phyloP scores from a whole-genome alignment of 2,888 invertebrate genomes.

The Chouioia cunea region DNA sequence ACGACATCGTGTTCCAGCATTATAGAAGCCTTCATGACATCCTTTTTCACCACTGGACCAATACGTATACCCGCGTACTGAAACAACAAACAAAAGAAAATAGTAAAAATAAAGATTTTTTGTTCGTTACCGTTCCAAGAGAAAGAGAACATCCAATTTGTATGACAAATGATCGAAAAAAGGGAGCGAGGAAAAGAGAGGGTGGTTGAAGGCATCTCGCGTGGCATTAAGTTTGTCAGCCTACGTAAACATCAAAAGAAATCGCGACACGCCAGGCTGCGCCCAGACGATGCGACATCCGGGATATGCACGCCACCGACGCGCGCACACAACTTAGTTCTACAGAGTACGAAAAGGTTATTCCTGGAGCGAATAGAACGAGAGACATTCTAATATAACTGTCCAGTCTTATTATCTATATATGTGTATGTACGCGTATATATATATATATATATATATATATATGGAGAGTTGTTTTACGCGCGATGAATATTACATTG shows the following conservation, averaged over 20 bases:
- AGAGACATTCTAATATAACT: no score
- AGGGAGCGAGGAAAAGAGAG: neutral
- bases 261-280: slow-evolving; percentile 23
- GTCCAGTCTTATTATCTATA: no score
- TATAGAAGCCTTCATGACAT: slow-evolving; percentile 99
- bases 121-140: slow-evolving; percentile 7
- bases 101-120: slow-evolving; percentile 6
- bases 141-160: neutral
- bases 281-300: slow-evolving; percentile 41
- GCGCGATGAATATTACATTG: no score
- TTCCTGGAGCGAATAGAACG: slow-evolving; percentile 25
- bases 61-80: slow-evolving; percentile 98
- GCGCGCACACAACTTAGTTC: neutral
- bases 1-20: slow-evolving; percentile 99
- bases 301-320: slow-evolving; percentile 36
- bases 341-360: neutral
- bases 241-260: slow-evolving; percentile 17
- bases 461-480: no score
- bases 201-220: no score
- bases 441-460: no score
- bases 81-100: slow-evolving; percentile 59
- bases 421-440: no score
- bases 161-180: neutral
- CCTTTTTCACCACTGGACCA: slow-evolving; percentile 98
- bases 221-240: no score